A percentile compares a stretch with the other conserved stretches of the same genome.
phyloP scores from a whole-genome alignment of 1,140 invertebrate genomes.

The Dufourea novaeangliae region DNA sequence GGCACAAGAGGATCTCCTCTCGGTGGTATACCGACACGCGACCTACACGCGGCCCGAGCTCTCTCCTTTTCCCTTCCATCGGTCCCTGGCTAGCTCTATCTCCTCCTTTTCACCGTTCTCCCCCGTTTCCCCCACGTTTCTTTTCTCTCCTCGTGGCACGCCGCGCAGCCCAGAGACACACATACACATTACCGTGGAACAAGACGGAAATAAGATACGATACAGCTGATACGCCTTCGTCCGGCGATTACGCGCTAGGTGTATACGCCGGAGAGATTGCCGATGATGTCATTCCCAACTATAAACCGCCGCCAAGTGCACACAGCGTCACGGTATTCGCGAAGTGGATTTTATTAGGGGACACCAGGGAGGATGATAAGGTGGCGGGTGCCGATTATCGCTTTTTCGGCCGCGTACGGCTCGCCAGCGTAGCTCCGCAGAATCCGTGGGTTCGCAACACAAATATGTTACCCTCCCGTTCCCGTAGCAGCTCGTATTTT shows the following conservation, averaged over 20 bases:
- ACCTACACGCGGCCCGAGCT: constrained; percentile 74
- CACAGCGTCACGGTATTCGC: constrained; percentile 15
- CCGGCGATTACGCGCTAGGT: constrained; percentile 76
- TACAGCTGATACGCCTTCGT: constrained; percentile 79
- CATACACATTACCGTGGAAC: constrained; percentile 57
- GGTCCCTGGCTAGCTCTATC: constrained; percentile 5
- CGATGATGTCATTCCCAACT: constrained; percentile 78
- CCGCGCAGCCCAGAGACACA: constrained; percentile 17
- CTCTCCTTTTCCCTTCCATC: constrained; percentile 33
- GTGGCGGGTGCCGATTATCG: background rate
- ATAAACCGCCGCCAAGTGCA: constrained; percentile 71
- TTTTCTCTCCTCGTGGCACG: constrained; percentile 9
- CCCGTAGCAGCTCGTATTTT: background rate
- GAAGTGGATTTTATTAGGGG: constrained; percentile 5
- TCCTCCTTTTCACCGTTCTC: constrained; percentile 27
- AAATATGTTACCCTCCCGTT: too few relatives aligned
- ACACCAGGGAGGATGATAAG: constrained; percentile 16
- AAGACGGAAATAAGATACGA: constrained; percentile 80
- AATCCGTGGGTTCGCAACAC: background rate
- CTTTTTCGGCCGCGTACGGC: background rate
- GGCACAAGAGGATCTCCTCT: constrained; percentile 39
- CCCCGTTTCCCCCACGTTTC: constrained; percentile 17
- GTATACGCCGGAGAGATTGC: constrained; percentile 70
- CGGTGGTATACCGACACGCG: constrained; percentile 72
- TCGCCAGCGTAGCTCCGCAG: background rate